Conservation (phyloP, 2,888 invertebrate genomes). For the Phanerotoma sp. region DNA sequence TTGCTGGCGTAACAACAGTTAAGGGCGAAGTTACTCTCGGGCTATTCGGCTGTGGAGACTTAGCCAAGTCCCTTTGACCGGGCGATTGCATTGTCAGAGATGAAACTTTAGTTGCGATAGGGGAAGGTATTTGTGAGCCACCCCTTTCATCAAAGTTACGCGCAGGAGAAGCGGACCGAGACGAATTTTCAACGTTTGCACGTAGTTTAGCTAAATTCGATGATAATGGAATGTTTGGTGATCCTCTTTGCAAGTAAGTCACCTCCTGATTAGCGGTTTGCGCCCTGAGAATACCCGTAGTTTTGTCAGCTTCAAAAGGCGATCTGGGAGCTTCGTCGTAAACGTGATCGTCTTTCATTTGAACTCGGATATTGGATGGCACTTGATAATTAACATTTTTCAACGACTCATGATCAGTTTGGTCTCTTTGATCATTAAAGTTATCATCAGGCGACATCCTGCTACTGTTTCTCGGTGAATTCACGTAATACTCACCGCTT, state of each 20-base stretch:
- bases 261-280: conserved; percentile 25
- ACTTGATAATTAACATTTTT: conserved; percentile 29
- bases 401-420: conserved; percentile 16
- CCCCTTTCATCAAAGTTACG: conserved; percentile 1
- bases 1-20: conserved; percentile 32
- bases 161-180: conserved; percentile 17
- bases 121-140: conserved; percentile 21
- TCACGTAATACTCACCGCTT: conserved; percentile 51
- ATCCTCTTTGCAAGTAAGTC: conserved; percentile 28
- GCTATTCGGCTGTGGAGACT: conserved; percentile 20
- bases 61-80: conserved; percentile 24
- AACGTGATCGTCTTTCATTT: conserved; percentile 38
- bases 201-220: conserved; percentile 36
- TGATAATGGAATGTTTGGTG: conserved; percentile 39
- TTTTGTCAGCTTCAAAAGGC: conserved; percentile 26
- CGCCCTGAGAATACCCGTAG: conserved; percentile 13
- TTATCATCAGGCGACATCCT: conserved; percentile 39
- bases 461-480: conserved; percentile 41
- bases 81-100: conserved; percentile 24
- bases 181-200: conserved; percentile 31
- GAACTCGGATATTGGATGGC: conserved; percentile 37
- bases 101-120: conserved; percentile 17
- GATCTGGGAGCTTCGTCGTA: conserved; percentile 42
- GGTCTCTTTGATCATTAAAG: conserved; percentile 28
- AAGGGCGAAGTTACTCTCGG: conserved; percentile 36